Conservation (phyloP, 2,888 invertebrate genomes). For the Chalcis sispes region DNA sequence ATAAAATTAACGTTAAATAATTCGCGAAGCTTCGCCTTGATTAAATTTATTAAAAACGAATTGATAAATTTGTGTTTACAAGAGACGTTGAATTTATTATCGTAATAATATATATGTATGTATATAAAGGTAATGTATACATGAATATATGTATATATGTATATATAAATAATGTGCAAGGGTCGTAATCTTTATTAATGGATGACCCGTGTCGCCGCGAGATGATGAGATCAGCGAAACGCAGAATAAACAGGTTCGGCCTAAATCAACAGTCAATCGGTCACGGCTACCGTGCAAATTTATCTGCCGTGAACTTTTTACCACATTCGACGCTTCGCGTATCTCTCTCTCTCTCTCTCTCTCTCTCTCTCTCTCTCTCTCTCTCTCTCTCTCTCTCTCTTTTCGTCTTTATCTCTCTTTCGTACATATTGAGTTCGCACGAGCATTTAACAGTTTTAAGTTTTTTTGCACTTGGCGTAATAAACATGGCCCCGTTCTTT, state of each 20-base stretch:
- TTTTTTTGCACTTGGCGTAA: slow-evolving; percentile 33
- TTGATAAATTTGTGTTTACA: no score
- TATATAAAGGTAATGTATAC: no score
- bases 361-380: neutral
- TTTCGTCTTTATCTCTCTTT: no score
- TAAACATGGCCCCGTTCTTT: neutral
- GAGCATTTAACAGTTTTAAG: no score
- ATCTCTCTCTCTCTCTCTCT: neutral
- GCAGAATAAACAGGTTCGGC: slow-evolving; percentile 40
- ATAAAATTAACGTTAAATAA: no score
- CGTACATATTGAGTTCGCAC: no score
- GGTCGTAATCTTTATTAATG: slow-evolving; percentile 46
- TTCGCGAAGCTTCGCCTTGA: no score
- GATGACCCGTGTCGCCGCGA: slow-evolving; percentile 19
- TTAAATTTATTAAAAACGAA: no score
- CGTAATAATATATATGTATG: no score
- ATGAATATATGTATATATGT: no score
- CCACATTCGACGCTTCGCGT: slow-evolving; percentile 36
- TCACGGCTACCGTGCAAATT: slow-evolving; percentile 50
- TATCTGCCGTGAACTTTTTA: slow-evolving; percentile 43
- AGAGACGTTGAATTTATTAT: no score
- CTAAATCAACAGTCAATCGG: slow-evolving; percentile 56
- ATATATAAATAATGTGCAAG: neutral
- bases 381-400: neutral
- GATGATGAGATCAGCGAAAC: slow-evolving; percentile 54